phyloP scores from a whole-genome alignment of 2,797 vertebrate genomes.

The Epinephelus coioides region DNA sequence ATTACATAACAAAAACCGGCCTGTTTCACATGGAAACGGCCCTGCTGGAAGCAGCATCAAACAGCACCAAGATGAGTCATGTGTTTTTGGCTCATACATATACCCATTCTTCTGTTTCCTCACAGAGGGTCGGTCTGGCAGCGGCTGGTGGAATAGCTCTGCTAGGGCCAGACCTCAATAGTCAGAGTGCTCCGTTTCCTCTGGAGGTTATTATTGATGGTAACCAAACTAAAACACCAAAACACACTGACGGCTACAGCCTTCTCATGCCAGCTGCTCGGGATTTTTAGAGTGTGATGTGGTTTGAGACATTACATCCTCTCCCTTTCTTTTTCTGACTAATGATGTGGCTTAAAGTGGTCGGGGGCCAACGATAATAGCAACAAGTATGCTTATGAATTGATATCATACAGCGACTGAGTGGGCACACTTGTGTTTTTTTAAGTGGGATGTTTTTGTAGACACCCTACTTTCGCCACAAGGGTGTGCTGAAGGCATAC shows the following conservation, averaged over 20 bases:
- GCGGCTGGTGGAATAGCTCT: slow-evolving; percentile 64
- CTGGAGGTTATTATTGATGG: slow-evolving; percentile 46
- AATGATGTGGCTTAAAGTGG: slow-evolving; percentile 40
- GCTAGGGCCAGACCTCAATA: slow-evolving; percentile 53
- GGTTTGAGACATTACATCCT: slow-evolving; percentile 29
- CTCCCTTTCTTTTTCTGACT: not conserved
- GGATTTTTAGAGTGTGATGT: slow-evolving; percentile 31
- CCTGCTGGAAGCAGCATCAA: slow-evolving; percentile 60
- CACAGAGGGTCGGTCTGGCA: slow-evolving; percentile 64
- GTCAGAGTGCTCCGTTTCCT: slow-evolving; percentile 53
- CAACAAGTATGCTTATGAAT: not conserved
- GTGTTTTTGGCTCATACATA: slow-evolving; percentile 60
- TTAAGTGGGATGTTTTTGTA: slow-evolving; percentile 54
- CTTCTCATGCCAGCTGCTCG: slow-evolving; percentile 33
- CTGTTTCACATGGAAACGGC: slow-evolving; percentile 63
- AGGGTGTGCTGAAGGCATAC: slow-evolving; percentile 72
- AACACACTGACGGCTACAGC: slow-evolving; percentile 9
- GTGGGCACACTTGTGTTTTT: slow-evolving; percentile 12
- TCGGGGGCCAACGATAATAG: slow-evolving; percentile 2
- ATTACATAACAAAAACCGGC: slow-evolving; percentile 65
- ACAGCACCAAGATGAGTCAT: slow-evolving; percentile 76
- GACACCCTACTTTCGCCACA: slow-evolving; percentile 64
- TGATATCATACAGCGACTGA: slow-evolving; percentile 4
- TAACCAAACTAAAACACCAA: slow-evolving; percentile 47
- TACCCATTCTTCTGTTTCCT: slow-evolving; percentile 73